Percentiles rank a stretch among this genome's conserved stretches.
These are phyloP conservation scores for Sceloporus undulatus DNA, from an alignment of 2,113 vertebrate genomes.

Conservation along the genomic window DNA sequence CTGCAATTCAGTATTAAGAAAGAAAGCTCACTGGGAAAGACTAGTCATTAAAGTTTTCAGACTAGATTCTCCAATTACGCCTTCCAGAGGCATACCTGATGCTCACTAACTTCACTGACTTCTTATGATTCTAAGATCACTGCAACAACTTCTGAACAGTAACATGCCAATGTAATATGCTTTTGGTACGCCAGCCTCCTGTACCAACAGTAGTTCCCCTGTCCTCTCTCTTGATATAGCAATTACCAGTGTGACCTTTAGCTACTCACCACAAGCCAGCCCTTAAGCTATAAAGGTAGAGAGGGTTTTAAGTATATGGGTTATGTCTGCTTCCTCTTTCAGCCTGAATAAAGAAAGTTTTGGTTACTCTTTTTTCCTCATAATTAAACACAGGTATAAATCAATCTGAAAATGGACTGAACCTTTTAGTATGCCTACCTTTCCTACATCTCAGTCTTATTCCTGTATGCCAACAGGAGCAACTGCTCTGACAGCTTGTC, in stretches of 20 bases:
- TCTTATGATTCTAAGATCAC: background rate
- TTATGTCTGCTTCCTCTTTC: background rate
- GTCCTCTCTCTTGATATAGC: background rate
- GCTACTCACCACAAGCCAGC: background rate
- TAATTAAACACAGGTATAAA: conserved; percentile 6
- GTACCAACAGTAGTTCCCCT: background rate
- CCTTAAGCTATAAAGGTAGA: conserved; percentile 8
- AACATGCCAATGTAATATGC: background rate
- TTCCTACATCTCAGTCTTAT: background rate
- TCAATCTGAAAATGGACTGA: background rate
- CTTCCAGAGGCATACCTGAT: background rate
- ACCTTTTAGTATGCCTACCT: background rate
- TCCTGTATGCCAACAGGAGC: background rate
- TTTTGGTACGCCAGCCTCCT: background rate
- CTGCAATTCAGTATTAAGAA: background rate
- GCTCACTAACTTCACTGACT: background rate
- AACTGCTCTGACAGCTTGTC: rapidly evolving
- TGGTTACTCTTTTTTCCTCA: background rate
- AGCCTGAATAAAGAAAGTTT: conserved; percentile 2
- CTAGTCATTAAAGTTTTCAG: background rate
- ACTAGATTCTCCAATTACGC: background rate
- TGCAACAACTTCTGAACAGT: background rate
- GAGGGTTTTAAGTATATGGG: background rate
- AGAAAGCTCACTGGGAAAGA: background rate
- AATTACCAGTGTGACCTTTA: background rate